Base-by-base conservation (phyloP, 2,797 vertebrate species). In the Rhadinocentrus ornatus region DNA sequence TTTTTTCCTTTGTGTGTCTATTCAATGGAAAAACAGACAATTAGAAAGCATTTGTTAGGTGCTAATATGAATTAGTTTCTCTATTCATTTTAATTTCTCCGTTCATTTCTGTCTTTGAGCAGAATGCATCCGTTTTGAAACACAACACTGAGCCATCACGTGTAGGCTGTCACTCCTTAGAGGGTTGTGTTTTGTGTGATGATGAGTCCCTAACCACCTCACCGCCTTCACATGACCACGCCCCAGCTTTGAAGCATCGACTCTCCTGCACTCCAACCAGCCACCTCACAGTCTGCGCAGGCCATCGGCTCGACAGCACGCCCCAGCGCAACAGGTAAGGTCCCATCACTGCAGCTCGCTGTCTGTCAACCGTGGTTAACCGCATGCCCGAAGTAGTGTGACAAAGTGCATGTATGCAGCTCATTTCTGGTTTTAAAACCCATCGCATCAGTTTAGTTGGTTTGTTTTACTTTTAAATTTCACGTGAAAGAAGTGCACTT, bases 321-420 rank as follows among this genome's bases (percentile, higher is more conserved):
- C 68, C 81, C 75, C 85, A 37, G 75, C 84, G 86, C 92, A 91
- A 93, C 92, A 94, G 92, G 93, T 93, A 92, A 90, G 90, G 71
- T 75, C 83, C 82, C 82, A 26, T 50, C 85, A 73, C 50, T 1
- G 72, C 58, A 66, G 70, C 77, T 53, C 52, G 39, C 31, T 41
- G 56, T 67, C 4, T 63, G 69, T 31, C 44, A 5, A 12, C 20
- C n/a, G 58, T 29, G 62, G 53, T 70, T 41, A 26, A 27, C 69
- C 44, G 74, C 54, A 58, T 50, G 62, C 1, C 55, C 9, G 13
- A 18, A 2, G 3, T 7, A 67, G 32, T 41, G 55, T 61, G 74
- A 3, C 59, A 66, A 53, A 64, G 73, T 79, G 71, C 65, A 68
- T 39, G 78, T 2, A 18, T 73, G 74, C 69, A 67, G 11, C 64